Conservation (phyloP, 2,113 vertebrate species). For the Lepus americanus region DNA sequence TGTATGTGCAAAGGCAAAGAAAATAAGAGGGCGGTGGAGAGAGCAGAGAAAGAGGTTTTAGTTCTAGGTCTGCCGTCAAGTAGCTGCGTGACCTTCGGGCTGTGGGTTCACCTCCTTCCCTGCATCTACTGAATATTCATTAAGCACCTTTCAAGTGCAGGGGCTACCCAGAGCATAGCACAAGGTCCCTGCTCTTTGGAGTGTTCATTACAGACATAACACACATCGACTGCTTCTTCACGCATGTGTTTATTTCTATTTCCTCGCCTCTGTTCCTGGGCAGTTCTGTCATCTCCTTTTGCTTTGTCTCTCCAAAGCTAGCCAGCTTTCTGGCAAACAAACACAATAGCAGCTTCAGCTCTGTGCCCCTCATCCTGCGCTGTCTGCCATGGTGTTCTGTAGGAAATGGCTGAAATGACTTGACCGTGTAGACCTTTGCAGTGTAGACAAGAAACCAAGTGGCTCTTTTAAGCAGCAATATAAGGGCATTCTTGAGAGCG, state of each 20-base stretch:
- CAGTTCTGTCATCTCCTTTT: constrained; percentile 52
- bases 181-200: constrained; percentile 20
- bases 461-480: not conserved
- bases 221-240: constrained; percentile 34
- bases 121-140: constrained; percentile 63
- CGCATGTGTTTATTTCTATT: constrained; percentile 16
- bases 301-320: not conserved
- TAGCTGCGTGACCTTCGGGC: not conserved
- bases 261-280: constrained; percentile 55
- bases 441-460: not conserved
- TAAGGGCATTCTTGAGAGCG: not conserved
- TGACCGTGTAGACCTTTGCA: not conserved
- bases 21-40: not conserved
- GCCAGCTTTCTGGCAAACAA: constrained; percentile 23
- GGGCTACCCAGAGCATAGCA: not conserved
- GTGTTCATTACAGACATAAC: constrained; percentile 60
- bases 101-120: not conserved
- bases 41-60: constrained; percentile 10
- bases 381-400: not conserved
- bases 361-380: not conserved
- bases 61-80: not conserved
- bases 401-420: constrained; percentile 10
- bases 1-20: not conserved
- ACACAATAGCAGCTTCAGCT: not conserved
- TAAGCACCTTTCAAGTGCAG: not conserved